These are phyloP conservation scores for Cardiocondyla obscurior DNA, from an alignment of 1,140 invertebrate genomes.

Conservation along the genomic window DNA sequence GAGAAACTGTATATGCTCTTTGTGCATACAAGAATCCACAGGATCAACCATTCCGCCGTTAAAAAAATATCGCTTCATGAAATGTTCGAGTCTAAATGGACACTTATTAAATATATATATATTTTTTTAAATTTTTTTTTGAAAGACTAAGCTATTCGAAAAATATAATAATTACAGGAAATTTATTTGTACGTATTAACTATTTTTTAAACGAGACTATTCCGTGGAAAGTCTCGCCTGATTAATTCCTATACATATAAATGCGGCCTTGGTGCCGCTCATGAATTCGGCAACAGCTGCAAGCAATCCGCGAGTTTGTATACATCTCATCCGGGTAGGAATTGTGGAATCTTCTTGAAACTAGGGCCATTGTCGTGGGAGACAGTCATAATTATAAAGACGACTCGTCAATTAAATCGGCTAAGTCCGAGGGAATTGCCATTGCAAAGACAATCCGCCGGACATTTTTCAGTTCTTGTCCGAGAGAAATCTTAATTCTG, in stretches of 20 bases:
- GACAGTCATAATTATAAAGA: not conserved
- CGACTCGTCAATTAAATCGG: not conserved
- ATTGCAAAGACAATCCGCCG: not conserved
- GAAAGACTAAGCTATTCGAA: not conserved
- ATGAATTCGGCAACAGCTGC: constrained; percentile 62
- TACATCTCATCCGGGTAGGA: not conserved
- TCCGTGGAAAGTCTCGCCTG: not conserved
- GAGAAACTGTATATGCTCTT: not conserved
- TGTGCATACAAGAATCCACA: not conserved
- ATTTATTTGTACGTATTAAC: too few species aligned
- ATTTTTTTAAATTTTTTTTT: too few species aligned
- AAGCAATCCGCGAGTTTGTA: constrained; percentile 55
- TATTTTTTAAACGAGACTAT: not conserved
- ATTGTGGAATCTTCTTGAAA: constrained; percentile 30
- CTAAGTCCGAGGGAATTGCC: not conserved
- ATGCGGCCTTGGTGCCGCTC: constrained; percentile 19
- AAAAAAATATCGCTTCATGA: not conserved
- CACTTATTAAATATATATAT: not conserved
- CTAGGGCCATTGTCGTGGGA: not conserved
- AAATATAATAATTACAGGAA: not conserved
- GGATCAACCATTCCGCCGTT: not conserved
- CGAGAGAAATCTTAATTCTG: constrained; percentile 5
- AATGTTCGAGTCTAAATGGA: not conserved
- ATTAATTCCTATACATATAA: constrained; percentile 16
- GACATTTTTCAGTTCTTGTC: too few species aligned